A percentile compares a stretch with the other conserved stretches of the same genome.
Evolutionary conservation across 1,140 invertebrate species (phyloP).

Genomic region (Spodoptera frugiperda): DNA sequence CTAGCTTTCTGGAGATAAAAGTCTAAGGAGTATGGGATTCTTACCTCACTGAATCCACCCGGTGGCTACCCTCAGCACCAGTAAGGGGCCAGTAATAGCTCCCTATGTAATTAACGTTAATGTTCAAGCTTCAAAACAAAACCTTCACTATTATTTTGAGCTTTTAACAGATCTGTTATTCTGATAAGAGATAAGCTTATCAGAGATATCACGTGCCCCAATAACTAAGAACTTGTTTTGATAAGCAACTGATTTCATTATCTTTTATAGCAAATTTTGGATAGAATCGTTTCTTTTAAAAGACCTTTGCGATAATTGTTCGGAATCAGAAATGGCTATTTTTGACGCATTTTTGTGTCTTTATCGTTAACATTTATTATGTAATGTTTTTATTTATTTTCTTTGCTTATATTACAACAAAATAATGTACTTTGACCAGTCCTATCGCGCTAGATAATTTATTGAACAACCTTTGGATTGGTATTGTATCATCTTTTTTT

Average conservation of each 20-base stretch:
- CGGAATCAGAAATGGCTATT: neutral
- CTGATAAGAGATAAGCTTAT: constrained; percentile 20
- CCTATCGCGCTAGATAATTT: too few relatives aligned
- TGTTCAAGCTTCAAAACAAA: neutral
- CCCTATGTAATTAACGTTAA: too few relatives aligned
- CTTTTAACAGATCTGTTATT: neutral
- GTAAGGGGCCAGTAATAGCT: too few relatives aligned
- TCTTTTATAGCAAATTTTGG: constrained; percentile 5
- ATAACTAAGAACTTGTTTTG: constrained; percentile 6
- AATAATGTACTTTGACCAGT: too few relatives aligned
- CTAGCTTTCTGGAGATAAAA: too few relatives aligned
- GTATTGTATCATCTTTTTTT: too few relatives aligned
- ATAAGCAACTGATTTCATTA: constrained; percentile 28
- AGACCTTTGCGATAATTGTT: neutral
- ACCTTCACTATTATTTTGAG: neutral
- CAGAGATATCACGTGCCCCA: constrained; percentile 4
- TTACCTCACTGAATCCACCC: too few relatives aligned
- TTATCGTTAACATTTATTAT: neutral
- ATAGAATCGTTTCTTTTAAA: neutral
- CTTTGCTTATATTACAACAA: too few relatives aligned
- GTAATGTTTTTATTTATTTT: too few relatives aligned
- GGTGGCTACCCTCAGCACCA: too few relatives aligned
- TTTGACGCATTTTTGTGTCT: neutral
- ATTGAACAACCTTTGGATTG: too few relatives aligned
- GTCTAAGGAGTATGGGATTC: too few relatives aligned